These are phyloP conservation scores for Calyptommatus sinebrachiatus DNA, from an alignment of 2,113 vertebrate species.

Conservation along the genomic window DNA sequence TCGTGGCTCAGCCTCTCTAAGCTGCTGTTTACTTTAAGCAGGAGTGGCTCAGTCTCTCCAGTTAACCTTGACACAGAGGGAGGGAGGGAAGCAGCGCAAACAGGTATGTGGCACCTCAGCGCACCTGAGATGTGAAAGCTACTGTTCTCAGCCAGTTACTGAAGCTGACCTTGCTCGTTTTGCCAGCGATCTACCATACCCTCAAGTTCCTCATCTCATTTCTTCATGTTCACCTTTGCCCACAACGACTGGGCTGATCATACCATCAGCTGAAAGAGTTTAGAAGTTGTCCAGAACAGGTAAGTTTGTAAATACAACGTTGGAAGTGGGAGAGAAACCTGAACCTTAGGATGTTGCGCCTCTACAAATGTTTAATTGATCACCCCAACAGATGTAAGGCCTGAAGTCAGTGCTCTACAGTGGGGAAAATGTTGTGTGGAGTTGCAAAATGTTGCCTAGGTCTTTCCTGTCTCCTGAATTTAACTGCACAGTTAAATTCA, in stretches of 20 bases:
- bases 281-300: slow-evolving; percentile 52
- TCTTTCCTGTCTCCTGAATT: neutral
- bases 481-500: neutral
- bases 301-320: slow-evolving; percentile 28
- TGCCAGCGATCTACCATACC: slow-evolving; percentile 15
- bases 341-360: neutral
- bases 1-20: slow-evolving; percentile 54
- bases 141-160: neutral
- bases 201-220: neutral
- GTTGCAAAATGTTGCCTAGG: neutral
- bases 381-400: neutral
- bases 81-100: slow-evolving; percentile 22
- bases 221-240: slow-evolving; percentile 15
- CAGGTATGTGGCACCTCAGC: slow-evolving; percentile 35
- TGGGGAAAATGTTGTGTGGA: neutral
- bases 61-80: slow-evolving; percentile 70
- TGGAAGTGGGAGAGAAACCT: neutral
- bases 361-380: neutral
- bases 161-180: neutral
- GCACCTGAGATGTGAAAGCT: slow-evolving; percentile 46
- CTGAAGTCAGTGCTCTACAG: neutral
- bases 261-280: neutral
- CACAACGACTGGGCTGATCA: slow-evolving; percentile 4
- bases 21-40: slow-evolving; percentile 66
- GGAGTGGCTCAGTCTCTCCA: slow-evolving; percentile 67